phyloP scores from a whole-genome alignment of 2,888 invertebrate species.

The Mantis religiosa region DNA sequence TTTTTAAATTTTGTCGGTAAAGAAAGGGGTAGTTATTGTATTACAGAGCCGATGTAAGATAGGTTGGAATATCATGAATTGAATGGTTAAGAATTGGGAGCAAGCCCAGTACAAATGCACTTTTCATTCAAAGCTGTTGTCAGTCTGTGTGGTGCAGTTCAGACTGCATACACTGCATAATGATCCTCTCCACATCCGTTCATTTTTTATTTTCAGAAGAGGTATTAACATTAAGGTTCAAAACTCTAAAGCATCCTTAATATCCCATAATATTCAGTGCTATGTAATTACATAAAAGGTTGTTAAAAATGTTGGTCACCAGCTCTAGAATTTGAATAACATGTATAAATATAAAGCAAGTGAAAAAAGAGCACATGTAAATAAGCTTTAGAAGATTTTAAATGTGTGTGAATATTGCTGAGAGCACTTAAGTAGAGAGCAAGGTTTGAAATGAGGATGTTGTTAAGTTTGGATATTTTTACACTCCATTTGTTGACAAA shows the following conservation, averaged over 20 bases:
- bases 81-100: not conserved
- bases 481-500: not conserved
- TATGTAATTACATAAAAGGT: not conserved
- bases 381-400: not conserved
- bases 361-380: not conserved
- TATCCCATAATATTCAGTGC: not conserved
- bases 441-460: not conserved
- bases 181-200: not conserved
- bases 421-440: not conserved
- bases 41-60: too few relatives aligned
- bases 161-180: not conserved
- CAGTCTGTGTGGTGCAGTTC: not conserved
- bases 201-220: not conserved
- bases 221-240: not conserved
- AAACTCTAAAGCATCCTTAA: not conserved
- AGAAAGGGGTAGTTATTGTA: not conserved
- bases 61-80: too few relatives aligned
- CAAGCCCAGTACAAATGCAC: not conserved
- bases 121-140: not conserved
- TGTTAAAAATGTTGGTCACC: not conserved
- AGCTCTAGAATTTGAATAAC: not conserved
- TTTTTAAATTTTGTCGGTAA: not conserved
- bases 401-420: not conserved
- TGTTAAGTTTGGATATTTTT: not conserved
- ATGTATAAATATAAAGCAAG: not conserved